Conservation (phyloP, 2,113 vertebrate genomes). For the Capricornis sumatraensis region DNA sequence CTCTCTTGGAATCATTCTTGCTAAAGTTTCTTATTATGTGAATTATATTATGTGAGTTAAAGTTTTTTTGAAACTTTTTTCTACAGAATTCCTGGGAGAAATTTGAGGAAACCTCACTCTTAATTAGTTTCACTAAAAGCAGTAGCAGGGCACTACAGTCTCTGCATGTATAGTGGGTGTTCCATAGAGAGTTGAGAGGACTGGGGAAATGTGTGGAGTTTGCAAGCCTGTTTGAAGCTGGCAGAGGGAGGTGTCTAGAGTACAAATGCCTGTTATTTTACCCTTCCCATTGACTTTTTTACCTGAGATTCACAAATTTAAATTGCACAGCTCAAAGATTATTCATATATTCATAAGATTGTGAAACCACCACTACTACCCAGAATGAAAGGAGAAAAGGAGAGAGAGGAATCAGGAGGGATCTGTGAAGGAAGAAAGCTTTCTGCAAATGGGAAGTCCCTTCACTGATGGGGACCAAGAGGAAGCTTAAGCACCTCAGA, state of each 20-base stretch:
- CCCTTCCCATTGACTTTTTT: neutral
- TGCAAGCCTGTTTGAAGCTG: neutral
- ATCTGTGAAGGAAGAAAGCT: neutral
- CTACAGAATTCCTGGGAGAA: neutral
- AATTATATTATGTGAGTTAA: neutral
- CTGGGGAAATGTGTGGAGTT: neutral
- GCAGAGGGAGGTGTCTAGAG: neutral
- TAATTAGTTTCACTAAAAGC: neutral
- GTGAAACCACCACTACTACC: neutral
- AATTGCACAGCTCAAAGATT: neutral
- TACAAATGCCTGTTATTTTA: neutral
- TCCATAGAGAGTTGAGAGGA: neutral
- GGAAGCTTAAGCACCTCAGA: neutral
- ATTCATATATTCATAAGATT: neutral
- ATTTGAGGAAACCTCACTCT: neutral
- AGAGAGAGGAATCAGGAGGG: neutral
- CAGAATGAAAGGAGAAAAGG: neutral
- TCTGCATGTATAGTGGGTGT: neutral
- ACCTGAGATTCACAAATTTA: neutral
- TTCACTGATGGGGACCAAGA: neutral
- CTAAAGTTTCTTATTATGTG: neutral
- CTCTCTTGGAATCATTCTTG: neutral
- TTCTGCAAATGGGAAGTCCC: neutral
- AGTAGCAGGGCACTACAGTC: neutral
- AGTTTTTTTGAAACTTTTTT: neutral